Conservation (phyloP, 2,797 vertebrate genomes). For the Phoeniculus purpureus region DNA sequence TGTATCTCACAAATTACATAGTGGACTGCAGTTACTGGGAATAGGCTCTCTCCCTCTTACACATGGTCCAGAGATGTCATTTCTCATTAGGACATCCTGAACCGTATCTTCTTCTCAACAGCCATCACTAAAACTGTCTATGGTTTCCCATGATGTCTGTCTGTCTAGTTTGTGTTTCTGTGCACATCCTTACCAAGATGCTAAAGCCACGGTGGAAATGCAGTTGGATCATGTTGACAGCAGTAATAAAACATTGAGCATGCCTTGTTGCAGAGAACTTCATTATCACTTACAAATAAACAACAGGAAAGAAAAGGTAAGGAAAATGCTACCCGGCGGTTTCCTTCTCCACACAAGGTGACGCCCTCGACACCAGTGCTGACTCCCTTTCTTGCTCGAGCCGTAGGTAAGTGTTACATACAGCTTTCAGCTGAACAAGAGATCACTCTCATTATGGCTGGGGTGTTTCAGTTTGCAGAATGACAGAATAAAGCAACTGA, state of each 20-base stretch:
- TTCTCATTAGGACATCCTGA: constrained; percentile 1
- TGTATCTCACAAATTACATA: neutral
- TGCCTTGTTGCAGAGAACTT: constrained; percentile 53
- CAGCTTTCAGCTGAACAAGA: constrained; percentile 29
- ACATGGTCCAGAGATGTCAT: neutral
- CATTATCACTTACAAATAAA: constrained; percentile 57
- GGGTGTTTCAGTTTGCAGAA: constrained; percentile 56
- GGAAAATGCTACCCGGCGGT: neutral
- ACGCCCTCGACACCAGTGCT: neutral
- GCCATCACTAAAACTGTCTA: neutral
- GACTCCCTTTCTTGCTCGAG: neutral
- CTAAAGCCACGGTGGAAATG: constrained; percentile 67
- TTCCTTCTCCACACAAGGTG: constrained; percentile 11
- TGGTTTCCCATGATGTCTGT: neutral
- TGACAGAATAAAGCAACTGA: neutral
- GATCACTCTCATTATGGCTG: constrained; percentile 46
- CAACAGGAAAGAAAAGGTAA: constrained; percentile 21
- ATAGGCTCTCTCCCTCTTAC: neutral
- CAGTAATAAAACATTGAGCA: constrained; percentile 65
- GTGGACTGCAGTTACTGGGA: constrained; percentile 31
- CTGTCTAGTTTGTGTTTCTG: constrained; percentile 62
- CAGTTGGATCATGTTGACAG: constrained; percentile 61
- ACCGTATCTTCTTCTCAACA: neutral
- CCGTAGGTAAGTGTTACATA: neutral
- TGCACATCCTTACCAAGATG: constrained; percentile 51